A percentile compares a stretch with the other conserved stretches of the same genome.
These are phyloP conservation scores for Urocolius indicus DNA, from an alignment of 2,113 vertebrate species.

Conservation along the genomic window DNA sequence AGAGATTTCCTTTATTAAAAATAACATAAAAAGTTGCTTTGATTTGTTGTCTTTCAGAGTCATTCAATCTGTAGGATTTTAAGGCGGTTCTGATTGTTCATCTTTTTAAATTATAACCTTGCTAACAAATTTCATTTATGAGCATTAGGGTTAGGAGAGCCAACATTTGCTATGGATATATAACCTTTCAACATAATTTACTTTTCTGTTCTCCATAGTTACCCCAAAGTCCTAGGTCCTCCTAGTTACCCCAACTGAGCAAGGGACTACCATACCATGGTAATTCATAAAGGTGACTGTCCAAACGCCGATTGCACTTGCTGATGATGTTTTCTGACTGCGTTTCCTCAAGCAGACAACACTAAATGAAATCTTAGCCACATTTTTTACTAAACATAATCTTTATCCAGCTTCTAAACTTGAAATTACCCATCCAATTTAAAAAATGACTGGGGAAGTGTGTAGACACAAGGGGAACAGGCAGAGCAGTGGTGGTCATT, in stretches of 20 bases:
- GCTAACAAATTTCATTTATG: background rate
- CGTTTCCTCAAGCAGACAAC: background rate
- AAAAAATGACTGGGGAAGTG: background rate
- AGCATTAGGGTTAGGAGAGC: background rate
- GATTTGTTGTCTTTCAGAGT: background rate
- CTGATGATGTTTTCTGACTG: background rate
- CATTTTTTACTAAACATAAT: background rate
- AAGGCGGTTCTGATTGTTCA: background rate
- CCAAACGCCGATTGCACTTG: background rate
- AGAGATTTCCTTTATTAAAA: slow-evolving; percentile 44
- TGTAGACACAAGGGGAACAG: background rate
- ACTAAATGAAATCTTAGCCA: background rate
- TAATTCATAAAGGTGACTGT: background rate
- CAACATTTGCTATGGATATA: background rate
- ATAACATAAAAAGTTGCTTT: background rate
- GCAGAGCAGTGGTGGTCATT: background rate
- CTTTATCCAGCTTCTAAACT: background rate
- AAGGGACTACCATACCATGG: background rate
- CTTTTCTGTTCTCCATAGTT: background rate
- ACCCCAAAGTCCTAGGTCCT: background rate
- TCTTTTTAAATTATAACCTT: background rate
- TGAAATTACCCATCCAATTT: background rate
- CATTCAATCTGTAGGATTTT: background rate
- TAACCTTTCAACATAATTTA: background rate
- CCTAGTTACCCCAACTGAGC: background rate